phyloP scores from a whole-genome alignment of 2,888 invertebrate genomes.

The Caenorhabditis drosophilae region DNA sequence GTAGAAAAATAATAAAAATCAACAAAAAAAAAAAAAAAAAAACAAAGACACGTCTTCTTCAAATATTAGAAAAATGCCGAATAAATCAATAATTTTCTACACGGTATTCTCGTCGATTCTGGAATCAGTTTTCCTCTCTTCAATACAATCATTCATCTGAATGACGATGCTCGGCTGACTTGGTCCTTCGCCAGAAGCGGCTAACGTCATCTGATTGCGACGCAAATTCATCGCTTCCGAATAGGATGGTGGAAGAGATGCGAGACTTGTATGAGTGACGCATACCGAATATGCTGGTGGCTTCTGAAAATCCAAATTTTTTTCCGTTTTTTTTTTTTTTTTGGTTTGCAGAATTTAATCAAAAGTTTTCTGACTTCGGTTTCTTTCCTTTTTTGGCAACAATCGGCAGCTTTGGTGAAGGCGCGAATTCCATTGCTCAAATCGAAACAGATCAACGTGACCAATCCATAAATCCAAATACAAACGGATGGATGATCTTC shows the following conservation, averaged over 20 bases:
- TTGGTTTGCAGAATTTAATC: neutral
- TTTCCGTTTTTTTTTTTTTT: neutral
- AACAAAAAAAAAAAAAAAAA: no score
- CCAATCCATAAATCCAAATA: slow-evolving; percentile 34
- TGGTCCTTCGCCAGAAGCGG: no score
- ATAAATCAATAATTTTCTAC: no score
- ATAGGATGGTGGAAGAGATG: slow-evolving; percentile 22
- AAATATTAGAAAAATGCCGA: no score
- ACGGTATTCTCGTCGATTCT: no score
- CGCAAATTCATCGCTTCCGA: slow-evolving; percentile 15
- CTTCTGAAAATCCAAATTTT: slow-evolving; percentile 12
- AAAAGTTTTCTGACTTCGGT: neutral
- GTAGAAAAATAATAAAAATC: no score
- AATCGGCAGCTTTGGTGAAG: slow-evolving; percentile 26
- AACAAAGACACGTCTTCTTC: no score
- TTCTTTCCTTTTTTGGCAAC: slow-evolving; percentile 22
- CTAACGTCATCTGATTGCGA: no score
- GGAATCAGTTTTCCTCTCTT: no score
- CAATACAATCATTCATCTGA: no score
- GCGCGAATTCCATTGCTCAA: slow-evolving; percentile 29
- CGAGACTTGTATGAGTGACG: slow-evolving; percentile 13
- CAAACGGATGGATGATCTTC: slow-evolving; percentile 39
- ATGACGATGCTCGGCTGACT: no score
- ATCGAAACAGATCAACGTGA: slow-evolving; percentile 22
- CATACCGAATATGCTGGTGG: slow-evolving; percentile 32